Evolutionary conservation across 1,140 invertebrate species (phyloP).

Genomic region (Drosophila simulans): DNA sequence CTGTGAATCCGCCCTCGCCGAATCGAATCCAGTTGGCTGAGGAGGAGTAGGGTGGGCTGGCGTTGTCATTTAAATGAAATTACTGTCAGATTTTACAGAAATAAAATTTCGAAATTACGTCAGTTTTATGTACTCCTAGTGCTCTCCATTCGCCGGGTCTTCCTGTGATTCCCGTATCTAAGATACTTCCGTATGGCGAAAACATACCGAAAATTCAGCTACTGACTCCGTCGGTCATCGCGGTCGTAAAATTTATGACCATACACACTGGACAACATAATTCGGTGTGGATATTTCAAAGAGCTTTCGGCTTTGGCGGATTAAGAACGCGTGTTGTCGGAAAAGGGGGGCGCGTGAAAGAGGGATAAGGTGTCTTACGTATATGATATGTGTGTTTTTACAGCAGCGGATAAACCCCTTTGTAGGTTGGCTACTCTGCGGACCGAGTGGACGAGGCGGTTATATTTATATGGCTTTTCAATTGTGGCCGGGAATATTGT

Average conservation of each 20-base stretch:
- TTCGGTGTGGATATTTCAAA: constrained; percentile 56
- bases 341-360: constrained; percentile 18
- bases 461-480: constrained; percentile 19
- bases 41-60: constrained; percentile 14
- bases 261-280: constrained; percentile 72
- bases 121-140: constrained; percentile 72
- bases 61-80: constrained; percentile 80
- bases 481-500: constrained; percentile 10
- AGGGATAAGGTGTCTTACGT: constrained; percentile 34
- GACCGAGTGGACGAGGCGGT: not conserved
- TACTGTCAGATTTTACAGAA: constrained; percentile 80
- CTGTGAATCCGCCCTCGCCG: constrained; percentile 15
- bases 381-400: constrained; percentile 18
- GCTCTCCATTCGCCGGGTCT: not conserved
- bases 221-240: constrained; percentile 12
- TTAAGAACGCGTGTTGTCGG: constrained; percentile 41
- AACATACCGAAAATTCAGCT: constrained; percentile 11
- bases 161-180: constrained; percentile 8
- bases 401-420: constrained; percentile 9
- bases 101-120: constrained; percentile 78
- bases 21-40: not conserved
- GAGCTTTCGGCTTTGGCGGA: constrained; percentile 40
- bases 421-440: not conserved
- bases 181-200: constrained; percentile 10
- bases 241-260: constrained; percentile 71